Conservation (phyloP, 2,113 vertebrate genomes). For the Ciconia stormi region DNA sequence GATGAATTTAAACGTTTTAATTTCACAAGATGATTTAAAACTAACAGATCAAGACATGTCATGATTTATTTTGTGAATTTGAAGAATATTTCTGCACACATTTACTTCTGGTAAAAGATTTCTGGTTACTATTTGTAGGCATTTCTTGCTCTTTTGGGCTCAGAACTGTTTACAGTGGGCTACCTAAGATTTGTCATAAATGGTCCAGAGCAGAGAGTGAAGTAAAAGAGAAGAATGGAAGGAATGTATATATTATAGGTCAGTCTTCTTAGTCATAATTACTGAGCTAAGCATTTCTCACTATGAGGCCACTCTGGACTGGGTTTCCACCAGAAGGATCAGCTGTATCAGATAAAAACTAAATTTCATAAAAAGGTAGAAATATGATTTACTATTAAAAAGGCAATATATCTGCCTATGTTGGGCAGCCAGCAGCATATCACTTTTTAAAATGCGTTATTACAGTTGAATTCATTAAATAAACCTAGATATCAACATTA, state of each 20-base stretch:
- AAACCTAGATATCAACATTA: neutral
- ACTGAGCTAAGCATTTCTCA: neutral
- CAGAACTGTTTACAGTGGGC: neutral
- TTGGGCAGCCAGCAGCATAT: neutral
- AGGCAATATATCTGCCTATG: neutral
- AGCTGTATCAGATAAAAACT: neutral
- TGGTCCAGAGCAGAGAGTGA: neutral
- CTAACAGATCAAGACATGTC: neutral
- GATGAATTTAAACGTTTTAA: neutral
- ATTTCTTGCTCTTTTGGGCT: neutral
- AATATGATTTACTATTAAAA: neutral
- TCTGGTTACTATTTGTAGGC: neutral
- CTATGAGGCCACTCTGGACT: neutral
- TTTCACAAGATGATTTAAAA: conserved; percentile 28
- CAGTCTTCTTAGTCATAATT: neutral
- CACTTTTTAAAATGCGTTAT: neutral
- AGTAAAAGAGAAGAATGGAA: neutral
- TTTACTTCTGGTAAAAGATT: neutral
- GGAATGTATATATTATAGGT: neutral
- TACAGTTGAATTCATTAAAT: neutral
- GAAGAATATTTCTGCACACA: neutral
- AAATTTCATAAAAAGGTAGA: neutral
- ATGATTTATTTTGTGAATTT: neutral
- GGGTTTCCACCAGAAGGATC: neutral
- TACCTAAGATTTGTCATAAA: neutral